Conservation (phyloP, 2,113 vertebrate species). For the Stercorarius parasiticus region DNA sequence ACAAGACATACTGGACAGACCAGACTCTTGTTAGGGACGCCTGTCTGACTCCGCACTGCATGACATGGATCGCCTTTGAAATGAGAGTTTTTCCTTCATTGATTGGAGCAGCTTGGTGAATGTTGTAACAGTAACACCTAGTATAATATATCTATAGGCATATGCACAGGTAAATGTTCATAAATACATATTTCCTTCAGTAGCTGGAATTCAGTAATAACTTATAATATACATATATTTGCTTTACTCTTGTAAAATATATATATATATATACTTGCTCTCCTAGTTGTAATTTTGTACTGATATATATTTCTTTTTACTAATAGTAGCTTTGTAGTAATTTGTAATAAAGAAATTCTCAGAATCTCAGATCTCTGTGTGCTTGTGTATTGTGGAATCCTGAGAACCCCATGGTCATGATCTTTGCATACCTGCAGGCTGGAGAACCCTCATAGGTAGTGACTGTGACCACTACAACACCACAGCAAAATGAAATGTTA, state of each 20-base stretch:
- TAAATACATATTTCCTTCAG: background rate
- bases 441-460: rapidly evolving
- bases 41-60: background rate
- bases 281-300: background rate
- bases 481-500: background rate
- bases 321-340: background rate
- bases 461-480: background rate
- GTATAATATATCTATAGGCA: background rate
- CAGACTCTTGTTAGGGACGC: background rate
- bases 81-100: background rate
- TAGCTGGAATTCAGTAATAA: background rate
- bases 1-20: background rate
- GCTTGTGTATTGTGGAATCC: background rate
- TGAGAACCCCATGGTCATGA: rapidly evolving
- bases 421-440: background rate
- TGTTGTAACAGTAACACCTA: background rate
- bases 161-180: background rate
- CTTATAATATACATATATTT: background rate
- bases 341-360: background rate
- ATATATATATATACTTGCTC: background rate
- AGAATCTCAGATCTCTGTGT: background rate
- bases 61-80: background rate
- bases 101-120: background rate
- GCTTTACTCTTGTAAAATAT: background rate
- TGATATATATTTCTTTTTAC: background rate